These are phyloP conservation scores for Phodopus roborovskii DNA, from an alignment of 2,113 vertebrate species.

Conservation along the genomic window DNA sequence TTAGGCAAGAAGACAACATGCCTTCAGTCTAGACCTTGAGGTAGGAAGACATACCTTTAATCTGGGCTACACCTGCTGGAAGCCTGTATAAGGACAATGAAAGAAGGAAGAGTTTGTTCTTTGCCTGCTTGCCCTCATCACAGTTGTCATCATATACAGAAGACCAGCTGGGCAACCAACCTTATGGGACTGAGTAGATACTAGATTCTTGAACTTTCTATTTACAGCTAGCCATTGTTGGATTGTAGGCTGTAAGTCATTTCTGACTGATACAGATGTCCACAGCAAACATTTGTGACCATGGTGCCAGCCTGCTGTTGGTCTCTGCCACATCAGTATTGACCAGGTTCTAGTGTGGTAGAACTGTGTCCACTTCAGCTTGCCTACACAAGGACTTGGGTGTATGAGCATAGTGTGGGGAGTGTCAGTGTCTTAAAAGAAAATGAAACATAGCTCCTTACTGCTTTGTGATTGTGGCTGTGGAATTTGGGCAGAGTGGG, in stretches of 20 bases:
- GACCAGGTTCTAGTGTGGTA: rapidly evolving
- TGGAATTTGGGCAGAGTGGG: neutral
- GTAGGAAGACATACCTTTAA: no score
- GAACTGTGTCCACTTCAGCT: neutral
- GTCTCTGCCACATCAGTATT: rapidly evolving
- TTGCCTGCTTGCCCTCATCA: neutral
- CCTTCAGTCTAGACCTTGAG: neutral
- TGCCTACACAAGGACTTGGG: neutral
- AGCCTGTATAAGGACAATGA: neutral
- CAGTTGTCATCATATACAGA: neutral
- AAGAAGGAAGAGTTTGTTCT: neutral
- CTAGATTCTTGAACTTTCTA: neutral
- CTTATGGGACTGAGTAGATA: neutral
- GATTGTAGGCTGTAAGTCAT: neutral
- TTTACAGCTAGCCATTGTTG: neutral
- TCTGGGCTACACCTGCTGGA: no score
- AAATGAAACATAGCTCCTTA: neutral
- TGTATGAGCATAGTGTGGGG: neutral
- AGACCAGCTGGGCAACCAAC: neutral
- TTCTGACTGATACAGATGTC: neutral
- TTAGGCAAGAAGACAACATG: neutral
- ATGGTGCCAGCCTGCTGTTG: no score
- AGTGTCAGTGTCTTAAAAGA: neutral
- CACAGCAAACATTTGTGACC: neutral
- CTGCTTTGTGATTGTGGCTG: neutral